phyloP scores from a whole-genome alignment of 2,113 vertebrate species.

The Phoxinus phoxinus region DNA sequence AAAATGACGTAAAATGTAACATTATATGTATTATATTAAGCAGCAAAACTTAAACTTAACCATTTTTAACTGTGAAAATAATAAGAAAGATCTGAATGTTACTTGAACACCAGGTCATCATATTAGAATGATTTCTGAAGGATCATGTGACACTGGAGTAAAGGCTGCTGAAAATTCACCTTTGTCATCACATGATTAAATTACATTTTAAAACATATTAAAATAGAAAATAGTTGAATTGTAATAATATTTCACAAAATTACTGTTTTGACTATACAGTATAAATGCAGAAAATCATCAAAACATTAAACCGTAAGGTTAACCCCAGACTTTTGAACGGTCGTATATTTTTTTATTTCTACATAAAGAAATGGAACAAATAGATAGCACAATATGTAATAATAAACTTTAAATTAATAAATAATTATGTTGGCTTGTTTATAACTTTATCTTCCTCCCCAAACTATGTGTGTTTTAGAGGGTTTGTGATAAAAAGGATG shows the following conservation, averaged over 20 bases:
- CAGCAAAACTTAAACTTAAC: too few species aligned
- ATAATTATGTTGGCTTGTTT: neutral
- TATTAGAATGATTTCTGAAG: neutral
- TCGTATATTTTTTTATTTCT: neutral
- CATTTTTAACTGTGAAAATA: neutral
- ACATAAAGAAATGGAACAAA: neutral
- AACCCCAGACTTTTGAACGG: too few species aligned
- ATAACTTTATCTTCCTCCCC: neutral
- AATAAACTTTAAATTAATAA: neutral
- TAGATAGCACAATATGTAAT: neutral
- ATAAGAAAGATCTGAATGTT: neutral
- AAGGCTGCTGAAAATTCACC: neutral
- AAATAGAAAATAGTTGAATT: neutral
- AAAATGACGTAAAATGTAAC: neutral
- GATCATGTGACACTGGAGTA: neutral
- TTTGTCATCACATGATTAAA: neutral
- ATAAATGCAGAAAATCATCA: neutral
- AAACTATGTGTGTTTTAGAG: neutral
- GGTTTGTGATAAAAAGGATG: neutral
- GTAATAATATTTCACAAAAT: neutral
- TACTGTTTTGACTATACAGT: neutral
- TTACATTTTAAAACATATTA: neutral
- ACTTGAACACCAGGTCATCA: neutral
- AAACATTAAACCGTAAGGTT: too few species aligned
- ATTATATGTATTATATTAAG: neutral